Conservation (phyloP, 2,113 vertebrate species). For the Phyllostomus hastatus region DNA sequence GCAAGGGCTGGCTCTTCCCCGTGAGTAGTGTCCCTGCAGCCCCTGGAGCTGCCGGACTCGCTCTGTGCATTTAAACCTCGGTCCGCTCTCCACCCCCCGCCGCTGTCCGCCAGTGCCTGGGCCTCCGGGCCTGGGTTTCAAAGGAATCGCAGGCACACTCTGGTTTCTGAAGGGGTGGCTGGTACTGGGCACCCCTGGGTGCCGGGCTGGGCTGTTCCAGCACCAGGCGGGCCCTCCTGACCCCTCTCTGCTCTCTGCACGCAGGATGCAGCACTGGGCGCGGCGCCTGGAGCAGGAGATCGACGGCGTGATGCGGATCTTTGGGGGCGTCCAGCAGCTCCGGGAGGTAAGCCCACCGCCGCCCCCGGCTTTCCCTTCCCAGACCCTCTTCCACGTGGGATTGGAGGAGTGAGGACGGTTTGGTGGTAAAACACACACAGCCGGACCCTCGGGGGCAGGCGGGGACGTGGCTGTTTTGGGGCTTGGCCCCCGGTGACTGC, state of each 20-base stretch:
- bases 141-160: background rate
- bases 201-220: background rate
- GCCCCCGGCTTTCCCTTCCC: slow-evolving; percentile 9
- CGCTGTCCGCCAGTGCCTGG: background rate
- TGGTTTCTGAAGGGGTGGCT: background rate
- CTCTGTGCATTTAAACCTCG: background rate
- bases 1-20: background rate
- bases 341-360: slow-evolving; percentile 88
- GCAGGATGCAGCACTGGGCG: slow-evolving; percentile 98
- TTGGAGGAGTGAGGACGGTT: background rate
- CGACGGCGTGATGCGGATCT: slow-evolving; percentile 96
- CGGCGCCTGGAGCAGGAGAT: slow-evolving; percentile 97
- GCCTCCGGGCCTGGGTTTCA: background rate
- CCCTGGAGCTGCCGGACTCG: background rate
- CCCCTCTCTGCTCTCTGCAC: slow-evolving; percentile 60
- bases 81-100: background rate
- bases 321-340: slow-evolving; percentile 95
- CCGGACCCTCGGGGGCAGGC: background rate
- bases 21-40: slow-evolving; percentile 3
- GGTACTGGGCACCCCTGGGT: background rate
- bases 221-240: background rate
- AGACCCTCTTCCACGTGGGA: background rate
- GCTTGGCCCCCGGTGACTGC: background rate
- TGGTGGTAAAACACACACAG: background rate
- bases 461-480: background rate